Conservation (phyloP, 2,888 invertebrate genomes). For the Volucella inflata region DNA sequence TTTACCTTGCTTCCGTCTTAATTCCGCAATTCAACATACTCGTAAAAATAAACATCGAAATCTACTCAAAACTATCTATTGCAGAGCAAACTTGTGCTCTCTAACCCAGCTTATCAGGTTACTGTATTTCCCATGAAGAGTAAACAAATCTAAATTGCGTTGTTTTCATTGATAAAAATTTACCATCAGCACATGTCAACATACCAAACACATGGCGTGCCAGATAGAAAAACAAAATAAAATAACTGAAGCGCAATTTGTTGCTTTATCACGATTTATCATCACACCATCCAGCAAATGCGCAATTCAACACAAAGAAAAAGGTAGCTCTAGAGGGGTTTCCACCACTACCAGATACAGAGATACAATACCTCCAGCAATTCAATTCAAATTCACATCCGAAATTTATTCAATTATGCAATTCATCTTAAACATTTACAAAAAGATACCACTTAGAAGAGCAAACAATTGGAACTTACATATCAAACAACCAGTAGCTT, state of each 20-base stretch:
- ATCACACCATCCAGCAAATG: not conserved
- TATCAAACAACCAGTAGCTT: not conserved
- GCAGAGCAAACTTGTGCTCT: no score
- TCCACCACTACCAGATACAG: not conserved
- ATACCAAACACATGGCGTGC: conserved; percentile 24
- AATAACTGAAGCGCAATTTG: conserved; percentile 15
- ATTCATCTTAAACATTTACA: not conserved
- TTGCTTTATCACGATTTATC: not conserved
- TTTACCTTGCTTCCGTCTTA: no score
- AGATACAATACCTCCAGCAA: not conserved
- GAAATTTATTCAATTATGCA: conserved; percentile 23
- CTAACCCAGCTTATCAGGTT: conserved; percentile 21
- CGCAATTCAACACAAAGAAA: conserved; percentile 21
- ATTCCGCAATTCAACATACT: no score
- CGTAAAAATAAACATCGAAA: no score
- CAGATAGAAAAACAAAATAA: not conserved
- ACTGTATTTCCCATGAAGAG: conserved; percentile 6
- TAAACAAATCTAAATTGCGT: conserved; percentile 52
- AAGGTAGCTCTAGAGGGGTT: not conserved
- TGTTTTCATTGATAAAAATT: conserved; percentile 52
- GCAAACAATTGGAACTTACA: not conserved
- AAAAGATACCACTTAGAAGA: not conserved
- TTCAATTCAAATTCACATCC: conserved; percentile 15
- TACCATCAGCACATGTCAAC: conserved; percentile 23
- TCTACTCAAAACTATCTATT: no score